These are phyloP conservation scores for Agraylea sexmaculata DNA, from an alignment of 1,140 invertebrate genomes.

Conservation along the genomic window DNA sequence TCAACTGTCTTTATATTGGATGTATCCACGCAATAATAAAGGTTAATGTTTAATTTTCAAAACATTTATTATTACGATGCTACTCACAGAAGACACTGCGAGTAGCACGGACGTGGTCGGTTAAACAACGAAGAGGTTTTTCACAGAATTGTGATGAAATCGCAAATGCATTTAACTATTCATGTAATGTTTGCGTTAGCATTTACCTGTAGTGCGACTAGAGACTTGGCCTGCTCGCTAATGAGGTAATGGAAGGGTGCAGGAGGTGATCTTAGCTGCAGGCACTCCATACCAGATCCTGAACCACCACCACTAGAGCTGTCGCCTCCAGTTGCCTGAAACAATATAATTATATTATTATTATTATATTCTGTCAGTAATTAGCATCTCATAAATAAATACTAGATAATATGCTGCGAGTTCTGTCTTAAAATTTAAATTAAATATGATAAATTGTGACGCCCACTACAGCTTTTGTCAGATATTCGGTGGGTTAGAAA, in stretches of 20 bases:
- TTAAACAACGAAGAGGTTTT: too few relatives aligned
- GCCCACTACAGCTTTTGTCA: too few relatives aligned
- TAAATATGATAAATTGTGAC: too few relatives aligned
- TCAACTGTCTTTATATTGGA: background rate
- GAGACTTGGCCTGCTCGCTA: conserved; percentile 68
- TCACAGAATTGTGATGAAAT: background rate
- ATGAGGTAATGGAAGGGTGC: conserved; percentile 65
- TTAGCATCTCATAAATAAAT: too few relatives aligned
- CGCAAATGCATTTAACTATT: background rate
- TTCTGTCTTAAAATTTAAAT: too few relatives aligned
- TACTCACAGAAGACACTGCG: too few relatives aligned
- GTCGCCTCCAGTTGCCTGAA: conserved; percentile 32
- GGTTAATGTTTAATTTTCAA: too few relatives aligned
- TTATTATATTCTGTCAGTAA: too few relatives aligned
- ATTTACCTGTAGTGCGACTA: conserved; percentile 53
- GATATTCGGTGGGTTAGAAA: too few relatives aligned
- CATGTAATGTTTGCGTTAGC: background rate
- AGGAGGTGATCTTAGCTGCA: conserved; percentile 49
- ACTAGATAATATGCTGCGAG: too few relatives aligned
- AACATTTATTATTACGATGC: too few relatives aligned
- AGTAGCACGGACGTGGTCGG: too few relatives aligned
- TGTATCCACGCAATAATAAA: background rate
- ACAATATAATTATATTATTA: conserved; percentile 20
- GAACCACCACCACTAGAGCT: conserved; percentile 42
- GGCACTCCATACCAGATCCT: conserved; percentile 57